Evolutionary conservation across 2,888 invertebrate species (phyloP).

Genomic region (Lottia scabra): DNA sequence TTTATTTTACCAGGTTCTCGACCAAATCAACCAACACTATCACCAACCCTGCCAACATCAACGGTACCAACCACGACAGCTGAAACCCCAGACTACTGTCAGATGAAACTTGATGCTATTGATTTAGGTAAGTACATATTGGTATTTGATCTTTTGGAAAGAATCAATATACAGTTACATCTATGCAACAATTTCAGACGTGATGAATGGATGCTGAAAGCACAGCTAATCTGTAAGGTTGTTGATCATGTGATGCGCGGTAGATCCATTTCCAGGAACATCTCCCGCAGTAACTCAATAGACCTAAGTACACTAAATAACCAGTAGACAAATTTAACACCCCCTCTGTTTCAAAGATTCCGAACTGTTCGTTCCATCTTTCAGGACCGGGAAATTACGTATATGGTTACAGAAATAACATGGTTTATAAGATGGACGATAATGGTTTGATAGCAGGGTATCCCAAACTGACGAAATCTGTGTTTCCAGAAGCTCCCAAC

Average conservation of each 20-base stretch:
- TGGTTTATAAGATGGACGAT: slow-evolving; percentile 40
- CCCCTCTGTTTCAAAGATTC: too few species aligned
- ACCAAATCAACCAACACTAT: slow-evolving; percentile 14
- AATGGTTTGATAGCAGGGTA: slow-evolving; percentile 48
- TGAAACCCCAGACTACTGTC: slow-evolving; percentile 28
- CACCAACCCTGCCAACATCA: slow-evolving; percentile 15
- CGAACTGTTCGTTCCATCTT: not conserved
- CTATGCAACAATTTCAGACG: too few species aligned
- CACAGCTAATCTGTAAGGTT: too few species aligned
- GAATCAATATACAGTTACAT: too few species aligned
- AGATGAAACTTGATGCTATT: slow-evolving; percentile 43
- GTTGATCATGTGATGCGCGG: too few species aligned
- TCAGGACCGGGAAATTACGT: slow-evolving; percentile 44
- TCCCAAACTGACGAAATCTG: slow-evolving; percentile 42
- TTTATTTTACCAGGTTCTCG: too few species aligned
- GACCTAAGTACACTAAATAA: too few species aligned
- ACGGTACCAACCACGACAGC: slow-evolving; percentile 7
- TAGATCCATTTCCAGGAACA: too few species aligned
- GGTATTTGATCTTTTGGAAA: not conserved
- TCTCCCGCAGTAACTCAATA: too few species aligned
- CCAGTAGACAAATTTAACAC: too few species aligned
- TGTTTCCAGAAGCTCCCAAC: slow-evolving; percentile 47
- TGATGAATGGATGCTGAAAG: too few species aligned
- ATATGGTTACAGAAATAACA: slow-evolving; percentile 40
- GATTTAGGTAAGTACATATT: slow-evolving; percentile 36